Base-by-base conservation (phyloP, 2,113 vertebrate genomes). In the Uria aalge region DNA sequence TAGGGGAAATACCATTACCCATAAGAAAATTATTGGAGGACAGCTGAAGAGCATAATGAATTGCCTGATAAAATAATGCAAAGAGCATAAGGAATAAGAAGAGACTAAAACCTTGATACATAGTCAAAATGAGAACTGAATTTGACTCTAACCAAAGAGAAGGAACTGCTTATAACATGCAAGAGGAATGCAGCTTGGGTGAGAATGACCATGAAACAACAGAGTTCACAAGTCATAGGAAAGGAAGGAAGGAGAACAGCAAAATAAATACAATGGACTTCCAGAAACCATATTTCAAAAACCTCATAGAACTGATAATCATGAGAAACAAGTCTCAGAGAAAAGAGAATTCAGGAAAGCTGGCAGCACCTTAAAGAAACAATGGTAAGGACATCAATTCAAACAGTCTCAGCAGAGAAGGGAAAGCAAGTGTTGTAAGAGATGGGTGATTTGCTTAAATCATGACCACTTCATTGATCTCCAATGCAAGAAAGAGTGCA, bases 231-330 rank as follows among this genome's bases (percentile, higher is more conserved):
- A 91, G 89, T 73, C 8, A 3, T 81, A 92, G 73, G 91, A 96
- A 92, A 96, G 80, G 73, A 96, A 95, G 69, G 76, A 95, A 94
- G 69, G 91, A 91, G 94, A 97, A 75, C 81, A 85, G 90, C 90
- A 96, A 94, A 96, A 95, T 85, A 94, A 97, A 93, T 74, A 95
- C 96, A 96, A 97, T 96, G 90, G 94, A 96, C 92, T 97, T 97
- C 94, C 94, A 96, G 94, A 96, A 97, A 76, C 69, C 81, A 50
- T 96, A 96, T 96, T 87, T 97, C 87, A 97, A 94, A 97, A 95
- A 64, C 53, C 89, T 91, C 40, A 91, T 73, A 82, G 87, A 87
- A 91, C 90, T 82, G 92, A 91, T 96, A 96, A 95, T 68, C 87
- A 84, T 85, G 87, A 96, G 90, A 96, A 96, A 71, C 82, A 84